phyloP scores from a whole-genome alignment of 2,113 vertebrate species.

The Mobula birostris region DNA sequence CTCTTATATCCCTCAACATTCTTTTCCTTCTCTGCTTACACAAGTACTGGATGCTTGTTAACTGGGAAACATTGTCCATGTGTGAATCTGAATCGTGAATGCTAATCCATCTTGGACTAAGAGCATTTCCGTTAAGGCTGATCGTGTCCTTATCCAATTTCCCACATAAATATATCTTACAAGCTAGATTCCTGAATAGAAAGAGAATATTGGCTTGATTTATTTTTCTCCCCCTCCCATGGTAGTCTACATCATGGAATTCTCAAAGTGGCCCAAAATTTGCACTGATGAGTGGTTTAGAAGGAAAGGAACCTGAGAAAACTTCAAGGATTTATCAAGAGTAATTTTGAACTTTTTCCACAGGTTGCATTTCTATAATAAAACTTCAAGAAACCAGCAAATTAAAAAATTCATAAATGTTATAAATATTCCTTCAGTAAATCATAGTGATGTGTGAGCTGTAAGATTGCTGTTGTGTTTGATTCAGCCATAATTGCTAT shows the following conservation, averaged over 20 bases:
- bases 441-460: no score
- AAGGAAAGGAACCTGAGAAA: no score
- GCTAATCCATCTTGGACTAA: not conserved
- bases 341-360: no score
- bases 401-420: no score
- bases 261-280: not conserved
- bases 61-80: not conserved
- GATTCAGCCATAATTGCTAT: no score
- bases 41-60: not conserved
- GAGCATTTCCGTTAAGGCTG: not conserved
- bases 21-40: not conserved
- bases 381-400: no score
- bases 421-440: no score
- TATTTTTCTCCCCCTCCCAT: not conserved
- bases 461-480: no score
- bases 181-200: not conserved
- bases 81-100: not conserved
- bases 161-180: not conserved
- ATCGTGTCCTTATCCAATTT: not conserved
- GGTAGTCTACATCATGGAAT: not conserved
- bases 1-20: not conserved
- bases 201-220: not conserved
- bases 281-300: no score
- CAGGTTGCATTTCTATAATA: no score
- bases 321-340: no score